A percentile compares a stretch with the other conserved stretches of the same genome.
Conservation (phyloP, 2,888 invertebrate genomes). For the Nebria salina region DNA sequence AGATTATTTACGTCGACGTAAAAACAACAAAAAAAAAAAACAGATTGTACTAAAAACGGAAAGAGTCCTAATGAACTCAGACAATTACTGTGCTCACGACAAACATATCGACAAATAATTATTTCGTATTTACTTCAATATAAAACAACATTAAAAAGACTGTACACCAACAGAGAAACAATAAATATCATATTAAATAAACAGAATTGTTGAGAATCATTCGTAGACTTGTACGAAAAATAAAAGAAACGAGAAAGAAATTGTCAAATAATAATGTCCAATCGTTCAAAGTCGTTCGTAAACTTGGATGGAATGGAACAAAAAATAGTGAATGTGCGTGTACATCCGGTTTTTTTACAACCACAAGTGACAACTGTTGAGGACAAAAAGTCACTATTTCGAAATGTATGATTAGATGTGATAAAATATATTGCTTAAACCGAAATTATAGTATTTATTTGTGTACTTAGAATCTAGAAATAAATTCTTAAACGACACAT, state of each 20-base stretch:
- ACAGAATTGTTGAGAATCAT: too few species aligned
- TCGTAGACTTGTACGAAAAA: too few species aligned
- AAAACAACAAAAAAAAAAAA: conserved; percentile 34
- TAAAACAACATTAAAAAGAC: too few species aligned
- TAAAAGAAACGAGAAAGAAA: background rate
- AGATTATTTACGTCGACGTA: conserved; percentile 41
- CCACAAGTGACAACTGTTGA: background rate
- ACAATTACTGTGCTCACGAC: conserved; percentile 24
- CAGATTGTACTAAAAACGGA: conserved; percentile 34
- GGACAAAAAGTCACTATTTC: background rate
- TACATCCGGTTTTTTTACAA: background rate
- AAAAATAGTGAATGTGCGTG: background rate
- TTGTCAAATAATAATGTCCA: background rate
- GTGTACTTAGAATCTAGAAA: too few species aligned
- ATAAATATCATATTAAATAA: too few species aligned
- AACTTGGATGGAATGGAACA: background rate
- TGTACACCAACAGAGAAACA: too few species aligned
- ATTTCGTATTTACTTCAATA: too few species aligned
- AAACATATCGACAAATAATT: too few species aligned
- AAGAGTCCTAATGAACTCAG: conserved; percentile 35
- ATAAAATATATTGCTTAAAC: too few species aligned
- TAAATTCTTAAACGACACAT: too few species aligned
- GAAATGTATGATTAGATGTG: background rate
- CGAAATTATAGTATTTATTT: too few species aligned
- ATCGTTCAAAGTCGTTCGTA: background rate